A percentile compares a stretch with the other conserved stretches of the same genome.
phyloP scores from a whole-genome alignment of 35 echinoderm and acorn worm genomes.

The Ophiothrix spiculata region DNA sequence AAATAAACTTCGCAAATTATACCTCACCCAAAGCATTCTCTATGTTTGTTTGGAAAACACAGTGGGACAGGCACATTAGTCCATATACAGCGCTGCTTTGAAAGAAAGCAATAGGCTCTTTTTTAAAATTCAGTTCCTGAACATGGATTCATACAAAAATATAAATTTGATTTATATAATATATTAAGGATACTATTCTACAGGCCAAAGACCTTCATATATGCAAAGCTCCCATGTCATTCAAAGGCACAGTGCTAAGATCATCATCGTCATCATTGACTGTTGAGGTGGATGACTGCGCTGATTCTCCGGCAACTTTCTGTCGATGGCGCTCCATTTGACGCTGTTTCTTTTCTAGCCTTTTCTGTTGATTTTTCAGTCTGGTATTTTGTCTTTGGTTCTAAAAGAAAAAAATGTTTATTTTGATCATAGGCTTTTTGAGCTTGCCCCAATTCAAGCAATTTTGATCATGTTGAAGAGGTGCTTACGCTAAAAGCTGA shows the following conservation, averaged over 20 bases:
- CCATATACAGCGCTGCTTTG: too few species aligned
- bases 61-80: too few species aligned
- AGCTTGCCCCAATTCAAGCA: not conserved
- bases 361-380: conserved; percentile 52
- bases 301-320: conserved; percentile 47
- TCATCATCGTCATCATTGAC: conserved; percentile 35
- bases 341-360: conserved; percentile 71
- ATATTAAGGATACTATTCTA: too few species aligned
- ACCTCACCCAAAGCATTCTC: too few species aligned
- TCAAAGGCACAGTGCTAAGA: conserved; percentile 35
- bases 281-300: not conserved
- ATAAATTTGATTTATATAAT: too few species aligned
- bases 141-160: too few species aligned
- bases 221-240: conserved; percentile 66
- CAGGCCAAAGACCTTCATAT: conserved; percentile 17
- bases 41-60: too few species aligned
- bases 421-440: too few species aligned
- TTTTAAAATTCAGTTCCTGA: too few species aligned
- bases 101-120: too few species aligned
- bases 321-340: conserved; percentile 71
- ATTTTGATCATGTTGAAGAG: not conserved
- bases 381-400: conserved; percentile 32
- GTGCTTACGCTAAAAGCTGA: not conserved
- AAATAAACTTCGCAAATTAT: too few species aligned
- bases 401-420: not conserved